Evolutionary conservation across 2,888 invertebrate species (phyloP), one percentile per base, ranked within the genome.

Genomic region (Cepaea hortensis): DNA sequence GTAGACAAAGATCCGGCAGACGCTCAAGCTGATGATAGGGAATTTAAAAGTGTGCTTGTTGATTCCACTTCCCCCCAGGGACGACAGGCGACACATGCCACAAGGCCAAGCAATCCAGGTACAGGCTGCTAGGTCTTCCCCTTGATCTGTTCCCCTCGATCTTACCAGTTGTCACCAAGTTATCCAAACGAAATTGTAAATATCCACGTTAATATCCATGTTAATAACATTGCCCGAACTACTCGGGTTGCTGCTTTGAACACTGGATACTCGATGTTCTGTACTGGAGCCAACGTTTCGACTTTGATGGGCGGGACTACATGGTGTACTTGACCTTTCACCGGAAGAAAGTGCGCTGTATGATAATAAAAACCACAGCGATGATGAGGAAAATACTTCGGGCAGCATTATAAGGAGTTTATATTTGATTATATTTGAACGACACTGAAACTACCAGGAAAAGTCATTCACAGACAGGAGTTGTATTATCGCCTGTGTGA

Each of bases 341-440:
- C 72, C 89, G 89, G 82, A 90, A 89, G 85, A 91, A 91, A 11
- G 90, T 84, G 68, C 91, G 91, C 87, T 93, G 92, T 84, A 93
- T 91, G 48, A 92, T 87, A 70, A 91, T 93, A 85, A 93, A 92
- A 46, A 89, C 89, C 20, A 92, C 81, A 73, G 91, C 91, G 50
- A 91, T 91, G 15, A 92, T 76, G 55, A 93, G 88, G 83, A 93
- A 91, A 65, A 93, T 83, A 18, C n/a, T n/a, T n/a, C n/a, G n/a
- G 99, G 99, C 98, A 99, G 95, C 99, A 99, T 95, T 99, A 99
- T 96, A 99, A 99, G 96, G 99, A 99, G 96, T 99, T 35, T 35
- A 35, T 35, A 35, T 35, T 35, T 35, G 35, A 35, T 99, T 95
- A 97, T 99, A 90, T 99, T 94, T 89, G 92, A 91, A 85, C 88